Percentiles rank a stretch among this genome's conserved stretches.
Evolutionary conservation across 2,797 vertebrate species (phyloP).

Genomic region (Psittacula derbiana): DNA sequence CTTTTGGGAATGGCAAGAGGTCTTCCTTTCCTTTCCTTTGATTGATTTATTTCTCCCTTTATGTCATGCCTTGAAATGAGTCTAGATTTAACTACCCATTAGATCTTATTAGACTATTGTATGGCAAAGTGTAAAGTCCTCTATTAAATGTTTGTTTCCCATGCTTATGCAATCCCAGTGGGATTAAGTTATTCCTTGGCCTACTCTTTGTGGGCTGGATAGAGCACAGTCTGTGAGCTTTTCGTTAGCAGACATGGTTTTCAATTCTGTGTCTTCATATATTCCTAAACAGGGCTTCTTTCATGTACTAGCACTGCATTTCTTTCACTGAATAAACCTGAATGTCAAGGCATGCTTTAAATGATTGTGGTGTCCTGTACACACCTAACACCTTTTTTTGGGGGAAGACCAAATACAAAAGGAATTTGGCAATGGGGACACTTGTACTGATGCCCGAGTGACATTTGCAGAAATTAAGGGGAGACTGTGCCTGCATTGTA

Average conservation of each 20-base stretch:
- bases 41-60: not conserved
- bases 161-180: not conserved
- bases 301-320: rapidly evolving
- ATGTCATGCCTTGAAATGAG: not conserved
- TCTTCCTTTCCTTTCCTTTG: not conserved
- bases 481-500: not conserved
- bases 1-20: not conserved
- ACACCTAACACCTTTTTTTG: rapidly evolving
- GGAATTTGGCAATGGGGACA: not conserved
- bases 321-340: not conserved
- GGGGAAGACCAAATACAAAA: not conserved
- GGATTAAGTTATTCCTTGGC: not conserved
- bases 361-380: not conserved
- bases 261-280: not conserved
- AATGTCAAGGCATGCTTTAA: rapidly evolving
- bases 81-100: not conserved
- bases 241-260: not conserved
- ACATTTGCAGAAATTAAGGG: not conserved
- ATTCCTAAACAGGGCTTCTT: not conserved
- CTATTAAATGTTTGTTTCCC: not conserved
- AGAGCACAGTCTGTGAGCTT: not conserved
- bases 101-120: not conserved
- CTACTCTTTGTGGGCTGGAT: not conserved
- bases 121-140: not conserved
- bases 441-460: not conserved